Evolutionary conservation across 2,797 vertebrate species (phyloP).

Genomic region (Dendrocincla fuliginosa): DNA sequence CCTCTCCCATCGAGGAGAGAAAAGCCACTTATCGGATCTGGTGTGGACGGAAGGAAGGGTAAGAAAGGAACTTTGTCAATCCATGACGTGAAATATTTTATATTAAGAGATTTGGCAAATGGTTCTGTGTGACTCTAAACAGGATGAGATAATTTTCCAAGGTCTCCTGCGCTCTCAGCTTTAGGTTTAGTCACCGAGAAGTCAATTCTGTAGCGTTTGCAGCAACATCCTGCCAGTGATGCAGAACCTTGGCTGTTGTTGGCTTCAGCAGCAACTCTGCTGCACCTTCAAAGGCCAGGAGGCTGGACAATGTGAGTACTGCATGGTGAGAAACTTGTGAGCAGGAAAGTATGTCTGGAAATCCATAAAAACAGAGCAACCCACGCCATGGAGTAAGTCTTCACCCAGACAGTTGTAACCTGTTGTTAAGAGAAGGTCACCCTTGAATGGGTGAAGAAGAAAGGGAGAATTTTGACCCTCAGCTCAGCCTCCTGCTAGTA

Average conservation of each 20-base stretch:
- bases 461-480: not conserved
- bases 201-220: not conserved
- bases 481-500: not conserved
- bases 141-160: constrained; percentile 45
- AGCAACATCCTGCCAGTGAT: constrained; percentile 34
- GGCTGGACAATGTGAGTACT: not conserved
- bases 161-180: not conserved
- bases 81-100: constrained; percentile 32
- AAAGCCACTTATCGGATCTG: constrained; percentile 1
- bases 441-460: not conserved
- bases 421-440: not conserved
- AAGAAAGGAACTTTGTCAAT: constrained; percentile 39
- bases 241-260: not conserved
- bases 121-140: not conserved
- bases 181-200: not conserved
- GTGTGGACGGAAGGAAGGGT: constrained; percentile 54
- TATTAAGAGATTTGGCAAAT: constrained; percentile 8
- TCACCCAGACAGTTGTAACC: not conserved
- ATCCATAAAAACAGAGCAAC: not conserved
- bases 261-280: not conserved
- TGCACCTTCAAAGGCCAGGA: constrained; percentile 23
- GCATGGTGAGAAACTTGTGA: not conserved
- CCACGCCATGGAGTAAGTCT: not conserved
- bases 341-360: not conserved
- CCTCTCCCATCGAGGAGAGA: not conserved